A percentile compares a stretch with the other conserved stretches of the same genome.
Evolutionary conservation across 2,797 vertebrate species (phyloP).

Genomic region (Clarias fuscus): DNA sequence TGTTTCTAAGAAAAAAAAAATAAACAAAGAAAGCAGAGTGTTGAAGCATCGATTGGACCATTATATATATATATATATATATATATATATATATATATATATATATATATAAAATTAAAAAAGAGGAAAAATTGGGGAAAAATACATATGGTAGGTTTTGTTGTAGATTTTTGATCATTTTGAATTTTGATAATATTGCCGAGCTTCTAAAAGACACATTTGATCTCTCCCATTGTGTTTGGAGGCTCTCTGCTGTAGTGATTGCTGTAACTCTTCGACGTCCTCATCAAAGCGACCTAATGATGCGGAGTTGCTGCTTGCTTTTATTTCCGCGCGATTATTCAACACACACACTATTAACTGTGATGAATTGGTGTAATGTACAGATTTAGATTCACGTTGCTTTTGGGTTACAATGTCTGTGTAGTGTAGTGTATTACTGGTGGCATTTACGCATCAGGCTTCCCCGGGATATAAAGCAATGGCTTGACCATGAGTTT

Average conservation of each 20-base stretch:
- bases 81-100: too few relatives aligned
- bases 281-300: slow-evolving; percentile 61
- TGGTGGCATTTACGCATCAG: slow-evolving; percentile 16
- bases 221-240: slow-evolving; percentile 16
- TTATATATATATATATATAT: too few relatives aligned
- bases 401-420: slow-evolving; percentile 52
- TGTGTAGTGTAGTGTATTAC: neutral
- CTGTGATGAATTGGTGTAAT: slow-evolving; percentile 61
- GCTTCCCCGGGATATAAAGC: neutral
- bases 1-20: neutral
- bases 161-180: slow-evolving; percentile 31
- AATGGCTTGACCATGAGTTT: neutral
- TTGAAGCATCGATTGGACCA: neutral
- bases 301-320: slow-evolving; percentile 58
- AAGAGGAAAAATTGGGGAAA: too few relatives aligned
- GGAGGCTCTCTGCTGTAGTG: too few relatives aligned
- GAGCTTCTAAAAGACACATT: neutral
- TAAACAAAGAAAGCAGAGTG: neutral
- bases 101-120: too few relatives aligned
- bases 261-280: slow-evolving; percentile 38
- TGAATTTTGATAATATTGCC: slow-evolving; percentile 6
- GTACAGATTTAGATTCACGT: slow-evolving; percentile 58
- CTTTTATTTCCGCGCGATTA: slow-evolving; percentile 64
- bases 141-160: neutral
- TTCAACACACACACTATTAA: slow-evolving; percentile 65